Percentiles rank a stretch among this genome's conserved stretches.
Conservation (phyloP, 2,888 invertebrate genomes). For the Diabrotica balteata region DNA sequence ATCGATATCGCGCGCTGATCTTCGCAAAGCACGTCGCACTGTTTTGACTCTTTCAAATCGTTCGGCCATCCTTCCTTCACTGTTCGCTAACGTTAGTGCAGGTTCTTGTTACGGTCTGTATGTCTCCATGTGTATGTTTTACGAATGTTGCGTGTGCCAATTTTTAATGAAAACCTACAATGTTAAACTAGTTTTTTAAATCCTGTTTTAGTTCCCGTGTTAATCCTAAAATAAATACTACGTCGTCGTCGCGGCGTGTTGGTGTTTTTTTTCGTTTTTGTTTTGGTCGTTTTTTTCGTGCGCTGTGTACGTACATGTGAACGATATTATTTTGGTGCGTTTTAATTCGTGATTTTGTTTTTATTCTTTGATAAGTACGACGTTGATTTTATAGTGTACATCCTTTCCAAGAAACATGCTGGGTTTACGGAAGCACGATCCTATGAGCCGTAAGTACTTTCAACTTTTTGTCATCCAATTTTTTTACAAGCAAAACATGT, state of each 20-base stretch:
- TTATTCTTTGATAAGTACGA: too few relatives aligned
- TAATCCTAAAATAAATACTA: background rate
- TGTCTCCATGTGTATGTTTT: slow-evolving; percentile 3
- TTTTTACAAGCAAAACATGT: too few relatives aligned
- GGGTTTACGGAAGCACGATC: background rate
- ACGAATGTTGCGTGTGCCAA: background rate
- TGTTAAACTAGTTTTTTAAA: background rate
- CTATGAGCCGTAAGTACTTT: slow-evolving; percentile 1
- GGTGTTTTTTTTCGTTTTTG: background rate
- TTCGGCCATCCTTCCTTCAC: slow-evolving; percentile 20
- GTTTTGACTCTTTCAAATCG: slow-evolving; percentile 36
- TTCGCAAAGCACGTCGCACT: slow-evolving; percentile 33
- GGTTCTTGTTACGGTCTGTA: slow-evolving; percentile 9
- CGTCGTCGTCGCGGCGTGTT: background rate
- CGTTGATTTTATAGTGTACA: too few relatives aligned
- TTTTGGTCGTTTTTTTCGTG: slow-evolving; percentile 11
- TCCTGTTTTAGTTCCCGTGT: background rate
- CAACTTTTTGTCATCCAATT: background rate
- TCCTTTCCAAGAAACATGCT: background rate
- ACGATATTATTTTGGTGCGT: background rate
- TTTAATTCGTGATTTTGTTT: background rate
- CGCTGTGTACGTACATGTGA: slow-evolving; percentile 1
- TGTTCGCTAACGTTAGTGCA: slow-evolving; percentile 8
- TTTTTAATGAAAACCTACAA: background rate
- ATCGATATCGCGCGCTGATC: slow-evolving; percentile 21